Evolutionary conservation across 2,797 vertebrate genomes (phyloP), one percentile per base, ranked within the genome.

Genomic region (Anabacerthia variegaticeps): DNA sequence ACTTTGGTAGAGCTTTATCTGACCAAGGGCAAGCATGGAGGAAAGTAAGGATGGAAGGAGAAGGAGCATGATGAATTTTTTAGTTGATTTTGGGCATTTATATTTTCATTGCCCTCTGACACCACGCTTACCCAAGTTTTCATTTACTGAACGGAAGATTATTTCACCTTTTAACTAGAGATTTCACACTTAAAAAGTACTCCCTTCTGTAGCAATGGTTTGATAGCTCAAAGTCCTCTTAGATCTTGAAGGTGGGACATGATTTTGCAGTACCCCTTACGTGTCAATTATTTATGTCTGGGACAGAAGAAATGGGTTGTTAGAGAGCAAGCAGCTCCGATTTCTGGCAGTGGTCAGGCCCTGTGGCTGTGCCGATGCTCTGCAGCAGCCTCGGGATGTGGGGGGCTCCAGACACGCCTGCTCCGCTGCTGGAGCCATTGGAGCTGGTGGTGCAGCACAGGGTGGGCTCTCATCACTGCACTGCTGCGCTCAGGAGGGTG

Each of bases 301-400:
- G 18, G 39, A 48, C 58, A 76, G 69, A 72, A 84, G 44, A 52
- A 91, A 65, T 58, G 16, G 7, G 36, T 43, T 68, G 18, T 11
- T 46, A 14, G 54, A 77, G 69, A 34, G 59, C 26, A 58, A 59
- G 27, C 14, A 17, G 56, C 48, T 69, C 5, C 71, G 11, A 6
- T 87, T 75, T 85, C 30, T 85, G 46, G 10, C 1, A 3, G 56
- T 15, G 39, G 3, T 36, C 19, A 30, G 73, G 7, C 5, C 3
- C 27, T 7, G 37, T 41, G 84, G 30, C 84, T 46, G 2, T 78
- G 73, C 54, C 5, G 0, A 21, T 23, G 0, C 65, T 69, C 37
- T 46, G 28, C 2, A 26, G 1, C 4, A 8, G 37, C 49, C 80
- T 72, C 0, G 0, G 63, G 80, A 39, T 84, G 27, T 63, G 32